phyloP scores from a whole-genome alignment of 2,888 invertebrate species.

The Apamea monoglypha region DNA sequence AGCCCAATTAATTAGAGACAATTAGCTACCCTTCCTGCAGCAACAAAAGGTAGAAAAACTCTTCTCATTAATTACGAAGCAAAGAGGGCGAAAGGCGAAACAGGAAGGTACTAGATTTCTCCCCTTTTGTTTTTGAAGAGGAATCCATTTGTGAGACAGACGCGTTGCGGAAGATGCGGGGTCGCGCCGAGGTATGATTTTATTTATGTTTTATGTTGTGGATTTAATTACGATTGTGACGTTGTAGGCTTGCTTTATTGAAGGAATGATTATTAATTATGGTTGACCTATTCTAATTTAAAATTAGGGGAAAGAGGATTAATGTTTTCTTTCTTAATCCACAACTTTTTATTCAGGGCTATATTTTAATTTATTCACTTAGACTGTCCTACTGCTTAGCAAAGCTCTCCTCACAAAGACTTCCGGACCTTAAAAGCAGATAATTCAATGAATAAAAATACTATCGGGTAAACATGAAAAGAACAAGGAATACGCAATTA shows the following conservation, averaged over 20 bases:
- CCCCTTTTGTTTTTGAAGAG: constrained; percentile 77
- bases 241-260: background rate
- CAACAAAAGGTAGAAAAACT: constrained; percentile 89
- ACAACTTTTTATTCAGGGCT: background rate
- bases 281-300: background rate
- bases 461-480: background rate
- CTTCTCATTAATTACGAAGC: constrained; percentile 86
- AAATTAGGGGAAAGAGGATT: background rate
- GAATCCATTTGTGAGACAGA: constrained; percentile 75
- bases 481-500: background rate
- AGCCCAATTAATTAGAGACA: constrained; percentile 89
- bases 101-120: constrained; percentile 73
- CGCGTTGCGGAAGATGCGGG: constrained; percentile 62
- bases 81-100: constrained; percentile 72
- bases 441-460: background rate
- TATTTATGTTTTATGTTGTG: constrained; percentile 46
- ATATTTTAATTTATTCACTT: background rate
- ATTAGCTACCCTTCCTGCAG: constrained; percentile 87
- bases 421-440: background rate
- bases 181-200: constrained; percentile 32
- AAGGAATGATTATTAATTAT: background rate
- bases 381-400: background rate
- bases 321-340: background rate
- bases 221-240: constrained; percentile 30
- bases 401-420: background rate